phyloP scores from a whole-genome alignment of 2,888 invertebrate genomes.

The Macrosiphum euphorbiae region DNA sequence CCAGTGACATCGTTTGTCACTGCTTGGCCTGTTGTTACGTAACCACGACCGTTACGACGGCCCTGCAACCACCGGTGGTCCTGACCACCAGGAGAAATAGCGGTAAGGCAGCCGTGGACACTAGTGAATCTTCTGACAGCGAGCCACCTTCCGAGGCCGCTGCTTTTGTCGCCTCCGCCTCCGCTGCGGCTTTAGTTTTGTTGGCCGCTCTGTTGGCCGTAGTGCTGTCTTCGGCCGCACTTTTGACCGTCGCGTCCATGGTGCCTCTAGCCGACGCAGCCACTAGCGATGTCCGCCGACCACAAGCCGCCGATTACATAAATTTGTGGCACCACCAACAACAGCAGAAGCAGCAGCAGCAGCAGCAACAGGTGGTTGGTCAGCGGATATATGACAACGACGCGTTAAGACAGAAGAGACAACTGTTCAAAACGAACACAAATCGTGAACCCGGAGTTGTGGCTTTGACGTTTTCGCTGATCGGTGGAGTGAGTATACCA shows the following conservation, averaged over 20 bases:
- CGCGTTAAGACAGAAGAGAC: background rate
- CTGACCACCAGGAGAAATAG: background rate
- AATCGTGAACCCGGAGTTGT: slow-evolving; percentile 37
- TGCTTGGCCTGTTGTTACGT: slow-evolving; percentile 32
- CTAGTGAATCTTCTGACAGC: background rate
- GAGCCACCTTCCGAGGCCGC: slow-evolving; percentile 60
- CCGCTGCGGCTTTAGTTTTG: slow-evolving; percentile 31
- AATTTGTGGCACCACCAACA: slow-evolving; percentile 36
- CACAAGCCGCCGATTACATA: background rate
- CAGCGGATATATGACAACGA: background rate
- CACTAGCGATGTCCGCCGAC: background rate
- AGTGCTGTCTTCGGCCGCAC: slow-evolving; percentile 26
- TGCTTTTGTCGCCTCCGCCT: slow-evolving; percentile 34
- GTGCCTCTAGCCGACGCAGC: slow-evolving; percentile 26
- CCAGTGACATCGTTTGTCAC: background rate
- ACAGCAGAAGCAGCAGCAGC: background rate
- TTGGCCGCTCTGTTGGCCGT: slow-evolving; percentile 28
- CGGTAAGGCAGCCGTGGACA: background rate
- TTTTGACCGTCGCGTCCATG: background rate
- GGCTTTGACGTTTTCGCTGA: slow-evolving; percentile 31
- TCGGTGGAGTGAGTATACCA: slow-evolving; percentile 43
- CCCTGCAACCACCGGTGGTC: background rate
- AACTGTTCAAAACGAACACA: background rate
- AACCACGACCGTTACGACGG: background rate
- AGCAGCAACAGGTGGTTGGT: background rate